Evolutionary conservation across 2,113 vertebrate species (phyloP).

Genomic region (Sebastes schlegelii): DNA sequence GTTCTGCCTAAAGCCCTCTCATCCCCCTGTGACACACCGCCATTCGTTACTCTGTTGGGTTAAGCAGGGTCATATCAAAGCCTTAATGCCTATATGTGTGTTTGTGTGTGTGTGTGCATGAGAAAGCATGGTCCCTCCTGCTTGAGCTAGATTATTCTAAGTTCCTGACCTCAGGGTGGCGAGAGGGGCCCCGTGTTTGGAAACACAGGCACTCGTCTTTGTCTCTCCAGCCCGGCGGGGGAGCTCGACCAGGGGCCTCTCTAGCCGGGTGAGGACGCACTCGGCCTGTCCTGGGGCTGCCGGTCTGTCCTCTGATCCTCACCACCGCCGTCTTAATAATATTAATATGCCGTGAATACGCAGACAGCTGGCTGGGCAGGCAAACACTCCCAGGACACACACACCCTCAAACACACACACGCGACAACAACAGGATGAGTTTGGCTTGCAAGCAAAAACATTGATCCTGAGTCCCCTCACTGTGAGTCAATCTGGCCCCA

Average conservation of each 20-base stretch:
- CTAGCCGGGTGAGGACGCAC: constrained; percentile 51
- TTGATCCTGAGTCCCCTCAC: constrained; percentile 75
- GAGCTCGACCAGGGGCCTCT: constrained; percentile 65
- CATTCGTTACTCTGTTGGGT: constrained; percentile 69
- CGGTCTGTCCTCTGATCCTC: constrained; percentile 51
- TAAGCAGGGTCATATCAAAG: constrained; percentile 84
- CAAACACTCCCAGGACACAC: constrained; percentile 42
- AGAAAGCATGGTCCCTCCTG: constrained; percentile 68
- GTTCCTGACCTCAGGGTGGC: constrained; percentile 81
- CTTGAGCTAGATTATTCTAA: constrained; percentile 80
- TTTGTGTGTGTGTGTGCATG: constrained; percentile 31
- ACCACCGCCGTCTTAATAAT: constrained; percentile 50
- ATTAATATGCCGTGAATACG: constrained; percentile 66
- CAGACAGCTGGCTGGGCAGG: constrained; percentile 72
- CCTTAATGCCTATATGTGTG: constrained; percentile 60
- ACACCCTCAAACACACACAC: constrained; percentile 17
- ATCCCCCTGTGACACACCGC: constrained; percentile 41
- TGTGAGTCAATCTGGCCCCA: constrained; percentile 78
- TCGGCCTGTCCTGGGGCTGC: constrained; percentile 51
- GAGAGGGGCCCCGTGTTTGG: constrained; percentile 81
- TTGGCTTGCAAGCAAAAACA: constrained; percentile 75
- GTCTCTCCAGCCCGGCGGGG: constrained; percentile 77
- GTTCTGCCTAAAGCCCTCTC: constrained; percentile 38
- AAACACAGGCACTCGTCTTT: constrained; percentile 84
- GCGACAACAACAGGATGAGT: constrained; percentile 55